Base-by-base conservation (phyloP, 2,888 invertebrate genomes). In the Drosophila pseudotakahashii region DNA sequence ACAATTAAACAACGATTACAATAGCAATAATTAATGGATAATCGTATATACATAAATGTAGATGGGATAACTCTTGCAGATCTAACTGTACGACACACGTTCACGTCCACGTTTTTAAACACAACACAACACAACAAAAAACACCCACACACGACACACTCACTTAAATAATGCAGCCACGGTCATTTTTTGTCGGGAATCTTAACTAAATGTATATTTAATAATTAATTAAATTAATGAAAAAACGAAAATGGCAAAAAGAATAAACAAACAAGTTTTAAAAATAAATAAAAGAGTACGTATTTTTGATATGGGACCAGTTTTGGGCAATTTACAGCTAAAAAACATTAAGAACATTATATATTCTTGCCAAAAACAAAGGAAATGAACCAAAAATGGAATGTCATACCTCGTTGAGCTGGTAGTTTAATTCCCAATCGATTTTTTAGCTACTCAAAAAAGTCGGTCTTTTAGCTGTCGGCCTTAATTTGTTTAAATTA, bases 171-270 rank as follows among this genome's bases (percentile, higher is more conserved):
- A 44, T 32, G 48, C 67, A 54, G 66, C 30, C 50, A 48, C 66
- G 50, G 50, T 55, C 51, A 51, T 72, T 73, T 66, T 71, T 75
- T 73, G 64, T 71, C 74, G 70, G 75, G 71, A 80, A 72, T 75
- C 61, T 75, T 80, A 83, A 83, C 69, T 83, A 74, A 74, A 70
- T 81, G 83, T 81, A 81, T 78, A 83, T 77, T 78, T 75, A 80
- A 83, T 83, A 75, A 75, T 68, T 77, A 77, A 86, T 77, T 78
- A 77, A 79, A 78, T 41, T 37, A 64, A 68, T 63, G 57, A 59
- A 61, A 71, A 67, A 48, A 42, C 39, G 41, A 73, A 57, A 58
- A 37, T 53, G 51, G 50, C 36, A 62, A 26, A 51, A 45, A 50
- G 48, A 57, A 55, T 60, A 66, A 41, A 62, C 44, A 51, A 44